phyloP scores from a whole-genome alignment of 37 sponge, comb jelly and placozoan genomes.

The Bolinopsis microptera region DNA sequence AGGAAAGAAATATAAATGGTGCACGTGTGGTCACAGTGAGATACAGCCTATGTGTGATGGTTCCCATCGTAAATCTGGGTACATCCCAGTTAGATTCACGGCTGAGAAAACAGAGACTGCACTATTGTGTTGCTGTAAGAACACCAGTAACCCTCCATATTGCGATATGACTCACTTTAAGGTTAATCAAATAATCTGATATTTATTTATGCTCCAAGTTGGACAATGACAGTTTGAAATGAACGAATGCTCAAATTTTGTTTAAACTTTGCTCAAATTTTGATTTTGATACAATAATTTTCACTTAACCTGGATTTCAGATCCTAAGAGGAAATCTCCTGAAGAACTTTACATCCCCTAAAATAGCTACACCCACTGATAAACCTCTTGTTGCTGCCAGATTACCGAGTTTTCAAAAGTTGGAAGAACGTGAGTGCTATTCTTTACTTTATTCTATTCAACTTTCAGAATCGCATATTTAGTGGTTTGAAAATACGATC shows the following conservation, averaged over 20 bases:
- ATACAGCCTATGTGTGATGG: constrained; percentile 56
- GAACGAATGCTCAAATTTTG: too few relatives aligned
- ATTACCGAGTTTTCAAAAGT: not conserved
- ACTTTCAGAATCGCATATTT: too few relatives aligned
- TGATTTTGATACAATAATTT: too few relatives aligned
- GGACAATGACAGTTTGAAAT: too few relatives aligned
- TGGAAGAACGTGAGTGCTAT: not conserved
- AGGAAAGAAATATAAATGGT: constrained; percentile 4
- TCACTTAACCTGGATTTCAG: too few relatives aligned
- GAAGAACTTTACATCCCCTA: not conserved
- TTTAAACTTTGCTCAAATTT: too few relatives aligned
- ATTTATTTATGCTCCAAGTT: too few relatives aligned
- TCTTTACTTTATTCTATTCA: not conserved
- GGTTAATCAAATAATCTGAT: too few relatives aligned
- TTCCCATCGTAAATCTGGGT: not conserved
- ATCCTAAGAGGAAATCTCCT: not conserved
- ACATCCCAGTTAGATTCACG: not conserved
- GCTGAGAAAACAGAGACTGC: constrained; percentile 22
- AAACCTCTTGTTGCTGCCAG: constrained; percentile 13
- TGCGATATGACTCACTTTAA: constrained; percentile 39
- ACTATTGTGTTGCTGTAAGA: constrained; percentile 16
- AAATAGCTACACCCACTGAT: not conserved
- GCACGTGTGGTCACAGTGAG: constrained; percentile 18
- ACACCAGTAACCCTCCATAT: not conserved
- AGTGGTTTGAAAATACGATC: too few relatives aligned